Base-by-base conservation (phyloP, 2,888 invertebrate species). In the Lepetodrilus schrolli region DNA sequence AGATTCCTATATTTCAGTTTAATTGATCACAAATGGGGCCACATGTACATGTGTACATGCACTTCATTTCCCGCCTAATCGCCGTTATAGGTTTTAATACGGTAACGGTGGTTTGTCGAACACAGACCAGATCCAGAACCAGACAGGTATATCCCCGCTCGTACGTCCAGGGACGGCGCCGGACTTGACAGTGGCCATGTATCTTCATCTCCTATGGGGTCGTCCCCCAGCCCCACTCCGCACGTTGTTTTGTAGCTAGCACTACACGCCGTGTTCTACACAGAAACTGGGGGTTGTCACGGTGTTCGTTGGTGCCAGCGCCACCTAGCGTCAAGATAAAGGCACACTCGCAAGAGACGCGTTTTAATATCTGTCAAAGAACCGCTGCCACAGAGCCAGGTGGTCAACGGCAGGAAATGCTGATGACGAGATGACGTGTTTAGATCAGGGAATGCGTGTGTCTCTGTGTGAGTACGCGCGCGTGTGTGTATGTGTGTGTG, bases 111-210 rank as follows among this genome's bases (percentile, higher is more conserved):
- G 34, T 34, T 58, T n/a, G 58, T 30, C 26, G n/a, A n/a, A n/a
- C 30, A 58, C 58, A 5, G 30, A 17, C 26, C 58, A 30, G 2
- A 30, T 30, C 26, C 58, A 58, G 26, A 1, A 26, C 17, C 7
- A 58, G 26, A 30, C 5, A 17, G 58, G 26, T 58, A 23, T 17
- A 34, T 58, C 34, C 58, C 30, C 17, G 30, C 10, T n/a, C 17
- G 17, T 30, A 58, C n/a, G 17, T 58, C 34, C 58, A 13, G 10
- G 3, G 34, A 8, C 30, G 30, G 58, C 58, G 58, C 58, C 58
- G 10, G 10, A 30, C 30, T 58, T 58, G 58, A 58, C 58, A 58
- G 58, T 30, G 58, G 17, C 58, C 30, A 58, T 58, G 58, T 58
- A 58, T 58, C 58, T 58, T 58, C 30, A 13, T 30, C 58, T 30